Conservation (phyloP, 2,888 invertebrate genomes). For the Volucella zonaria region DNA sequence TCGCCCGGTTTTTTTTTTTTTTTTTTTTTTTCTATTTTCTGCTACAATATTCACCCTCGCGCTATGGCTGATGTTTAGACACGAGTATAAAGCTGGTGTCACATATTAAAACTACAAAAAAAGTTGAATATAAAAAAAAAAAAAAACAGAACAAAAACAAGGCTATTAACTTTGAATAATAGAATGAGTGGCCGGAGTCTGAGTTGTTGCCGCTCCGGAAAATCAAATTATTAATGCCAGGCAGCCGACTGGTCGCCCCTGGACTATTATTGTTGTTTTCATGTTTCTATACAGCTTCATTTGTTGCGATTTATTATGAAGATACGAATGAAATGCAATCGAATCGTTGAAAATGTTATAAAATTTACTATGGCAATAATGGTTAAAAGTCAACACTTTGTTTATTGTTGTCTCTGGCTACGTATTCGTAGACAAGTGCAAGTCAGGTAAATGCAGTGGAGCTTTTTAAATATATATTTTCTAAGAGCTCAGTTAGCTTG, state of each 20-base stretch:
- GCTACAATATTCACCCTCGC: background rate
- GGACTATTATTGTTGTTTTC: conserved; percentile 60
- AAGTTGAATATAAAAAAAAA: conserved; percentile 11
- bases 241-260: conserved; percentile 71
- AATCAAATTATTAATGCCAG: conserved; percentile 72
- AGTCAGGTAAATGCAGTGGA: too few relatives aligned
- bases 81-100: conserved; percentile 47
- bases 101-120: conserved; percentile 23
- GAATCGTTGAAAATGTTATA: conserved; percentile 60
- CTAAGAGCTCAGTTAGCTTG: too few relatives aligned
- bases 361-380: conserved; percentile 51
- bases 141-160: conserved; percentile 46
- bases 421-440: too few relatives aligned
- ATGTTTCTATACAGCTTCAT: conserved; percentile 22
- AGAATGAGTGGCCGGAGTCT: conserved; percentile 68
- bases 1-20: conserved; percentile 30
- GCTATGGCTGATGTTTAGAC: conserved; percentile 13
- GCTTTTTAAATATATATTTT: too few relatives aligned
- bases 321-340: conserved; percentile 59
- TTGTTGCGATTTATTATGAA: conserved; percentile 51
- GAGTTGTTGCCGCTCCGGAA: conserved; percentile 73
- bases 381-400: too few relatives aligned
- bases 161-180: conserved; percentile 68
- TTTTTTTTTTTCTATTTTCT: conserved; percentile 20
- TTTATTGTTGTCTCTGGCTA: too few relatives aligned